These are phyloP conservation scores for Neoseiulus cucumeris DNA, from an alignment of 1,140 invertebrate genomes.

Conservation along the genomic window DNA sequence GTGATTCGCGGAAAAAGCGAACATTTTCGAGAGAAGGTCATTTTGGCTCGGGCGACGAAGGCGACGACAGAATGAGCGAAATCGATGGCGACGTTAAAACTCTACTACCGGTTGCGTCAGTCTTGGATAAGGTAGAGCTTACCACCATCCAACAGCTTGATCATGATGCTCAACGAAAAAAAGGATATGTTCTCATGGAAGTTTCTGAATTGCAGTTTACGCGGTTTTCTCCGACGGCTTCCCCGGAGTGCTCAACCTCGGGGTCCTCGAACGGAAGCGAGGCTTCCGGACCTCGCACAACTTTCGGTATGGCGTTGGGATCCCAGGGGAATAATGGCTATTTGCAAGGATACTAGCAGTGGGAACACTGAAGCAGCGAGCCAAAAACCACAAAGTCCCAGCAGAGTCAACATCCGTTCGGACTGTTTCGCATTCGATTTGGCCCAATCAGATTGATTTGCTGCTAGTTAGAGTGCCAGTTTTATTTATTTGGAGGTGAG, in stretches of 20 bases:
- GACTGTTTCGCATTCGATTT: too few relatives aligned
- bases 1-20: not conserved
- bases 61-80: not conserved
- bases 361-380: too few relatives aligned
- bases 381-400: too few relatives aligned
- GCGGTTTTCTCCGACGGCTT: not conserved
- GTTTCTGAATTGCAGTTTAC: not conserved
- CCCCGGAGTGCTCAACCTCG: not conserved
- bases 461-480: too few relatives aligned
- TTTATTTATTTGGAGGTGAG: too few relatives aligned
- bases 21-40: not conserved
- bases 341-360: too few relatives aligned
- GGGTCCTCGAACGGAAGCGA: conserved; percentile 2
- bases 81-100: not conserved
- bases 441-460: too few relatives aligned
- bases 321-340: too few relatives aligned
- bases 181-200: too few relatives aligned
- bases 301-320: not conserved
- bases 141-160: too few relatives aligned
- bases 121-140: not conserved
- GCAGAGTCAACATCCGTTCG: too few relatives aligned
- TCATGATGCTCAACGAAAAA: too few relatives aligned
- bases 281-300: not conserved
- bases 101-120: not conserved
- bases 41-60: not conserved